Conservation (phyloP, 2,797 vertebrate genomes). For the Sciurus vulgaris region DNA sequence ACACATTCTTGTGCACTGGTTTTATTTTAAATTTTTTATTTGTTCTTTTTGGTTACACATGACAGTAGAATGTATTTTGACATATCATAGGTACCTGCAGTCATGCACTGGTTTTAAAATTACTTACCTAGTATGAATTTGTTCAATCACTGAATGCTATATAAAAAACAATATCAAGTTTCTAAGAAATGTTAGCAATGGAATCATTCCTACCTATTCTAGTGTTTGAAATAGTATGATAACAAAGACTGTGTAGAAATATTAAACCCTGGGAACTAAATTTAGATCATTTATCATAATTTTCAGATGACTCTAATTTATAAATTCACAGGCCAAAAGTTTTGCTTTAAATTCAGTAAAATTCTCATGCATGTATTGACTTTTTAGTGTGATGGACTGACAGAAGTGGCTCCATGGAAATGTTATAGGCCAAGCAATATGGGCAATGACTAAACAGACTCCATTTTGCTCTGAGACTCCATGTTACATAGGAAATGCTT, state of each 20-base stretch:
- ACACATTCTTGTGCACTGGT: background rate
- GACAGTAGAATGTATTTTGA: too few relatives aligned
- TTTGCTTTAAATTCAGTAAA: conserved; percentile 1
- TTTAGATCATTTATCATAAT: background rate
- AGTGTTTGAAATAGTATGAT: background rate
- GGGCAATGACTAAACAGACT: too few relatives aligned
- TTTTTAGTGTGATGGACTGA: background rate
- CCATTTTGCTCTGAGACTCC: too few relatives aligned
- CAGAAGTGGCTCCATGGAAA: too few relatives aligned
- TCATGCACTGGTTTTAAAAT: too few relatives aligned
- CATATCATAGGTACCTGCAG: too few relatives aligned
- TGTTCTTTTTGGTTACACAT: too few relatives aligned
- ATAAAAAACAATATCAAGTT: background rate
- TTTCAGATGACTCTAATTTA: background rate
- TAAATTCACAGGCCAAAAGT: background rate
- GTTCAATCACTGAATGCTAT: background rate
- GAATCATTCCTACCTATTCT: background rate
- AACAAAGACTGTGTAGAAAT: background rate
- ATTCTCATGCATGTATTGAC: background rate
- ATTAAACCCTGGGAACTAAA: background rate
- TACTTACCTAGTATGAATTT: background rate
- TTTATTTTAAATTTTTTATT: background rate
- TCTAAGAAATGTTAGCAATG: background rate
- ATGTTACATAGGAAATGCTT: too few relatives aligned
- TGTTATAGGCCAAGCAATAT: too few relatives aligned